A percentile compares a stretch with the other conserved stretches of the same genome.
These are phyloP conservation scores for Henricia sp. DNA, from an alignment of 53 echinoderm and acorn worm species.

Conservation along the genomic window DNA sequence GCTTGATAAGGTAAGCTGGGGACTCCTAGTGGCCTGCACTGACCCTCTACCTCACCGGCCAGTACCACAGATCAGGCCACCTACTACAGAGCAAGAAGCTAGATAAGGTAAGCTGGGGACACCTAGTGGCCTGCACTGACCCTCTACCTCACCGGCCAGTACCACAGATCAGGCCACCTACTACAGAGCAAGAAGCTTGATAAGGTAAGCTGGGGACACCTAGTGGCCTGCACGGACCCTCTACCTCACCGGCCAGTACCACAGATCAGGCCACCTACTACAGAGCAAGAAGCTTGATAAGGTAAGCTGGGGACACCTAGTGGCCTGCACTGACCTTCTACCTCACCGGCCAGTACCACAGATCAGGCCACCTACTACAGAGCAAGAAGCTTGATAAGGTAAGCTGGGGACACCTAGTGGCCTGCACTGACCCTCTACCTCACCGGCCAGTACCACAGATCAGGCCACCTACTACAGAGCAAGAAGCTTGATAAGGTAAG, in stretches of 20 bases:
- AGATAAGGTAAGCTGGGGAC: constrained; percentile 74
- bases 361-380: constrained; percentile 80
- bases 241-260: constrained; percentile 86
- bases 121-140: constrained; percentile 86
- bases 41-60: constrained; percentile 83
- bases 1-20: constrained; percentile 65
- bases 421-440: constrained; percentile 81
- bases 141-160: constrained; percentile 86
- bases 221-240: constrained; percentile 89
- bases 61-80: constrained; percentile 90
- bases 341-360: constrained; percentile 82
- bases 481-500: constrained; percentile 62
- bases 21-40: constrained; percentile 90
- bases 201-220: constrained; percentile 73
- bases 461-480: constrained; percentile 75
- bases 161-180: constrained; percentile 85
- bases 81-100: constrained; percentile 68
- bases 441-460: constrained; percentile 84
- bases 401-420: constrained; percentile 79
- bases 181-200: constrained; percentile 67
- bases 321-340: constrained; percentile 83
- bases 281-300: constrained; percentile 69
- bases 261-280: constrained; percentile 83
- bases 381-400: constrained; percentile 63
- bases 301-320: constrained; percentile 76